A percentile compares a stretch with the other conserved stretches of the same genome.
Conservation (phyloP, 2,113 vertebrate species). For the Saccopteryx leptura region DNA sequence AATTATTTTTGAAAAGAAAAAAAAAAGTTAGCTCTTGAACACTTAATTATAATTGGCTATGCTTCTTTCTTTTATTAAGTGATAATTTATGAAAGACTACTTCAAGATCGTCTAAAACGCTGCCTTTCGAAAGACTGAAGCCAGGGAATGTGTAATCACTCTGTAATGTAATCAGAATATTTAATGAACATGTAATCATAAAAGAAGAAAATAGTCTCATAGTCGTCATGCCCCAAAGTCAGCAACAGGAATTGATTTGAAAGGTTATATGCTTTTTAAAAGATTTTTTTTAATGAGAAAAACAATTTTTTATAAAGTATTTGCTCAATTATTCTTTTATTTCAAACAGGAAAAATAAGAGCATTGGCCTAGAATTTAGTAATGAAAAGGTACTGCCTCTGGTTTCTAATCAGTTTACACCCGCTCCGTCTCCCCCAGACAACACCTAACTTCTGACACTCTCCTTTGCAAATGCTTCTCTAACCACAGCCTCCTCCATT, state of each 20-base stretch:
- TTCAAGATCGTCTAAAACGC: slow-evolving; percentile 74
- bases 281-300: slow-evolving; percentile 19
- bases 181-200: slow-evolving; percentile 82
- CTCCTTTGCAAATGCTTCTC: neutral
- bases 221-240: slow-evolving; percentile 59
- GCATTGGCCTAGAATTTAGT: neutral
- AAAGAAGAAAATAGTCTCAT: slow-evolving; percentile 67
- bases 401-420: neutral
- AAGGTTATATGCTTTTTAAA: slow-evolving; percentile 33
- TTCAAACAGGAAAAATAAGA: slow-evolving; percentile 42
- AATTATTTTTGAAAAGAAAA: slow-evolving; percentile 76
- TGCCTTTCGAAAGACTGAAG: slow-evolving; percentile 78
- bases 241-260: slow-evolving; percentile 53
- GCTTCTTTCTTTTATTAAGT: slow-evolving; percentile 85
- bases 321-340: slow-evolving; percentile 23
- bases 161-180: slow-evolving; percentile 80
- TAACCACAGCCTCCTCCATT: neutral
- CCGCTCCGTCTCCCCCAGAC: neutral
- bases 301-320: slow-evolving; percentile 16
- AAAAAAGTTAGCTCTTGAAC: slow-evolving; percentile 73
- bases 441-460: accelerated
- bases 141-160: slow-evolving; percentile 79
- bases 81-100: slow-evolving; percentile 84
- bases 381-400: neutral
- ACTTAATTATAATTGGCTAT: slow-evolving; percentile 82